Percentiles rank a stretch among this genome's conserved stretches.
Conservation (phyloP, 1,140 invertebrate genomes). For the Cherax destructor region DNA sequence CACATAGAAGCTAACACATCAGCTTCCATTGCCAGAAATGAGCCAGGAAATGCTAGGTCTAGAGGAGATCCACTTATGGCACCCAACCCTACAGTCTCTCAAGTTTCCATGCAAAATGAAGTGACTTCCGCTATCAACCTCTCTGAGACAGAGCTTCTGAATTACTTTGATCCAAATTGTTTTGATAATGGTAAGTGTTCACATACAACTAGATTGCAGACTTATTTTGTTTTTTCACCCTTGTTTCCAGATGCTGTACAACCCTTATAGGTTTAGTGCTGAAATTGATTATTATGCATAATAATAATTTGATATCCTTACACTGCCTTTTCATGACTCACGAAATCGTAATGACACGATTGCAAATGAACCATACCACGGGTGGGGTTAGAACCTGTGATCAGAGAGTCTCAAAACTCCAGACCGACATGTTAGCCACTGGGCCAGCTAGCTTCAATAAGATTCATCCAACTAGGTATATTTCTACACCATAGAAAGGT, state of each 20-base stretch:
- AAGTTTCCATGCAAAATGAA: slow-evolving; percentile 63
- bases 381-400: no score
- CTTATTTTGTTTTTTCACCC: neutral
- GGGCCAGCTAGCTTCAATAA: no score
- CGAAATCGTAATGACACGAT: no score
- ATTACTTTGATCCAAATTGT: slow-evolving; percentile 65
- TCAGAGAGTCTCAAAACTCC: no score
- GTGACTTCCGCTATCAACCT: slow-evolving; percentile 62
- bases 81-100: slow-evolving; percentile 19
- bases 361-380: no score
- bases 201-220: neutral
- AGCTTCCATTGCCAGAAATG: neutral
- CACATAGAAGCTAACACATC: slow-evolving; percentile 23
- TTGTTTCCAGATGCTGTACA: neutral
- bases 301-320: no score
- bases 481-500: no score
- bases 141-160: slow-evolving; percentile 58
- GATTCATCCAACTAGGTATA: no score
- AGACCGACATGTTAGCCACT: no score
- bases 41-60: neutral
- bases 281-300: no score
- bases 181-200: slow-evolving; percentile 63
- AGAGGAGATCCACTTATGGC: slow-evolving; percentile 32
- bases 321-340: no score
- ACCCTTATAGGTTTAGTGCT: no score